These are phyloP conservation scores for Acrobeloides nanus DNA, from an alignment of 2,888 invertebrate genomes.

Conservation along the genomic window DNA sequence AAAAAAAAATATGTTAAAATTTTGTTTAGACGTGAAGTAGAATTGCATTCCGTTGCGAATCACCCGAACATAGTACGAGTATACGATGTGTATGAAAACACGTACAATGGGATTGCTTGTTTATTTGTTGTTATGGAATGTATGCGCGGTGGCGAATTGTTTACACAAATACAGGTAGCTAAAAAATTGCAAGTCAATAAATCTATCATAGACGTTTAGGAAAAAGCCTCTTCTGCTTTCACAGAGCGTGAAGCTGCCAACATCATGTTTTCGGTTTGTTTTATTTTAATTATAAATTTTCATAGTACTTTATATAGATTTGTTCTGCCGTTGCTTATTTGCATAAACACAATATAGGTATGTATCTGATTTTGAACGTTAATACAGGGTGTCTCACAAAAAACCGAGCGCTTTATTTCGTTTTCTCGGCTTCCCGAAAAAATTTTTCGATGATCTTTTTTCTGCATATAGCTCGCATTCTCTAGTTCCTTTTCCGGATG, in stretches of 20 bases:
- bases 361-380: too few species aligned
- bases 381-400: too few species aligned
- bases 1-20: too few species aligned
- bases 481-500: too few species aligned
- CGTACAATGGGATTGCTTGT: constrained; percentile 82
- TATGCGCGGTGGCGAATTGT: constrained; percentile 96
- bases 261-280: constrained; percentile 91
- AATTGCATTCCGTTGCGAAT: constrained; percentile 84
- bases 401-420: too few species aligned
- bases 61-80: constrained; percentile 87
- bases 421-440: too few species aligned
- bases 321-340: too few species aligned
- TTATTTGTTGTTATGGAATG: constrained; percentile 98
- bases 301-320: too few species aligned
- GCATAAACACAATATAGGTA: too few species aligned
- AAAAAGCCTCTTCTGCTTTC: constrained; percentile 84
- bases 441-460: too few species aligned
- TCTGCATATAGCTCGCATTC: too few species aligned
- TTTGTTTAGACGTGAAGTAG: constrained; percentile 79
- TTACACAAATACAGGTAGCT: constrained; percentile 76
- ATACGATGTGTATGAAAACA: constrained; percentile 89
- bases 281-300: too few species aligned
- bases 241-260: constrained; percentile 90
- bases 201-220: constrained; percentile 55
- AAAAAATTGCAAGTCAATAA: background rate